Base-by-base conservation (phyloP, 2,797 vertebrate genomes). In the Pseudocheirus occidentalis region DNA sequence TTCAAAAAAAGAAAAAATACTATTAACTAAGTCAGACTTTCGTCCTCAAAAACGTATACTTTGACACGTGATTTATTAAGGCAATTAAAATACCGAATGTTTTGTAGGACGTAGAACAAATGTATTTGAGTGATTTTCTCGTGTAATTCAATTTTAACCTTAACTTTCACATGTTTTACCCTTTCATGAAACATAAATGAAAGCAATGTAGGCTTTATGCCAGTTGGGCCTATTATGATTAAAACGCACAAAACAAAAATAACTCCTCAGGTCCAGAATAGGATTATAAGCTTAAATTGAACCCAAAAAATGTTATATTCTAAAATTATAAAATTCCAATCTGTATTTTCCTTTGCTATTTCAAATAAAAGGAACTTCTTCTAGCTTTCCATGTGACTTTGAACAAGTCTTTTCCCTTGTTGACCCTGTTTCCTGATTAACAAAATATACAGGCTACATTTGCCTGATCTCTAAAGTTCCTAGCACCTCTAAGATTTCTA, bases 231-330 rank as follows among this genome's bases (percentile, higher is more conserved):
- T 96, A n/a, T 97, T 96, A 97, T 98, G 98, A 98, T 98, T 98
- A 98, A 98, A 98, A 98, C 98, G 98, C 97, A 97, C 98, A 97
- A 93, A 96, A 96, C 98, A 98, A 98, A 98, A 98, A 98, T 58
- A 95, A 98, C 92, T 98, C 98, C 90, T 98, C 90, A 96, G 97
- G 97, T 98, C 97, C 98, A 94, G 96, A 98, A 98, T 98, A 96
- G 97, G 98, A 99, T 98, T 98, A 98, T 97, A 96, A 98, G 98
- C 99, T 99, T 99, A 99, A 98, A 98, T 98, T 96, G 98, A 98
- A 98, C 53, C 97, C 96, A 93, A 97, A 59, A 98, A 98, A 94
- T 0, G 91, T 92, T 93, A 95, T 94, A 92, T 96, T 95, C 95
- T 97, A 97, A 97, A 97, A 98, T 97, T 98, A 97, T 97, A 96